Conservation (phyloP, 1,140 invertebrate genomes). For the Rhyacophila brunnea region DNA sequence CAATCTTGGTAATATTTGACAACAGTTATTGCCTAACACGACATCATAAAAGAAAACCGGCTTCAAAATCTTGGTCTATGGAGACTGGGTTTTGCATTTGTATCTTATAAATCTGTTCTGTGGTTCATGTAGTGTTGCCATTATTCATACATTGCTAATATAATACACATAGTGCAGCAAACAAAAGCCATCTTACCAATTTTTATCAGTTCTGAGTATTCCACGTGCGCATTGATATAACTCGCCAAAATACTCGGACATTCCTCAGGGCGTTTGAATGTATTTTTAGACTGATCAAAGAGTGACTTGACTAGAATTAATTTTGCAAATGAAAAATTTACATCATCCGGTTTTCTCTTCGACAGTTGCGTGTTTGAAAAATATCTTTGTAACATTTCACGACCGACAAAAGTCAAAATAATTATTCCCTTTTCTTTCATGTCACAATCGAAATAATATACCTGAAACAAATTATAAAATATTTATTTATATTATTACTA, state of each 20-base stretch:
- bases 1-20: no score
- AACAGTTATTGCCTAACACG: no score
- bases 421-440: conserved; percentile 12
- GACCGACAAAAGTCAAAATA: conserved; percentile 22
- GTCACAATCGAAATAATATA: conserved; percentile 23
- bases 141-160: neutral
- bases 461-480: conserved; percentile 7
- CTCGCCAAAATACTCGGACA: conserved; percentile 16
- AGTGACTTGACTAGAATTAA: conserved; percentile 18
- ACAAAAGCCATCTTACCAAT: conserved; percentile 8
- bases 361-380: neutral
- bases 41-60: no score
- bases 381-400: conserved; percentile 14
- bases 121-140: neutral
- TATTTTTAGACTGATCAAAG: conserved; percentile 3
- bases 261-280: neutral
- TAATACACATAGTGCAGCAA: neutral
- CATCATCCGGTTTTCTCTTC: conserved; percentile 16
- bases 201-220: conserved; percentile 22
- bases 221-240: conserved; percentile 15
- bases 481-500: neutral
- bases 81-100: no score
- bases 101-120: no score
- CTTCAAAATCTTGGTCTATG: no score
- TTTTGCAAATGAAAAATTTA: conserved; percentile 24